Percentiles rank a stretch among this genome's conserved stretches.
Evolutionary conservation across 2,113 vertebrate genomes (phyloP).

Genomic region (Mystacornis crossleyi): DNA sequence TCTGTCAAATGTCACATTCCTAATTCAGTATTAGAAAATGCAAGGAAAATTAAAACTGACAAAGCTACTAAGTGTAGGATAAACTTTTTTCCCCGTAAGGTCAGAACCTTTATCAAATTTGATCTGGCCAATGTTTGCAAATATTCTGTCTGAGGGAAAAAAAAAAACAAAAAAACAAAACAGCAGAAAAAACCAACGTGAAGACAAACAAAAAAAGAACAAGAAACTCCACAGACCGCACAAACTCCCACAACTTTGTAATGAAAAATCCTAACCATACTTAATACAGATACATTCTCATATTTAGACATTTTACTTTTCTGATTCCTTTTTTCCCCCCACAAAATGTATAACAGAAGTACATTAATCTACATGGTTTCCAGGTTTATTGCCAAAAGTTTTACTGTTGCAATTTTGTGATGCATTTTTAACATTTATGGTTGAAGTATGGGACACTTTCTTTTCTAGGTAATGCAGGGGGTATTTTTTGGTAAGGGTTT

Average conservation of each 20-base stretch:
- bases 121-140: not conserved
- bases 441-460: not conserved
- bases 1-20: not conserved
- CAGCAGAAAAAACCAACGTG: accelerated
- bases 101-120: not conserved
- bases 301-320: not conserved
- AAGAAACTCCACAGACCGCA: accelerated
- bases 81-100: not conserved
- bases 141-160: not conserved
- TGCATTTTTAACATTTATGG: not conserved
- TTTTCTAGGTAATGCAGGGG: accelerated
- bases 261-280: accelerated
- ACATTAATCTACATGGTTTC: accelerated
- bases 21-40: not conserved
- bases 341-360: not conserved
- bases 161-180: not conserved
- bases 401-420: not conserved
- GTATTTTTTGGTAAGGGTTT: not conserved
- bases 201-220: not conserved
- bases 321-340: not conserved
- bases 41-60: not conserved
- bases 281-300: not conserved
- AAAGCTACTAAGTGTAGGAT: not conserved
- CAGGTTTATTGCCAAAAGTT: not conserved
- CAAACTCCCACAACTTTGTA: not conserved